Evolutionary conservation across 2,888 invertebrate genomes (phyloP).

Genomic region (Mythimna albipuncta): DNA sequence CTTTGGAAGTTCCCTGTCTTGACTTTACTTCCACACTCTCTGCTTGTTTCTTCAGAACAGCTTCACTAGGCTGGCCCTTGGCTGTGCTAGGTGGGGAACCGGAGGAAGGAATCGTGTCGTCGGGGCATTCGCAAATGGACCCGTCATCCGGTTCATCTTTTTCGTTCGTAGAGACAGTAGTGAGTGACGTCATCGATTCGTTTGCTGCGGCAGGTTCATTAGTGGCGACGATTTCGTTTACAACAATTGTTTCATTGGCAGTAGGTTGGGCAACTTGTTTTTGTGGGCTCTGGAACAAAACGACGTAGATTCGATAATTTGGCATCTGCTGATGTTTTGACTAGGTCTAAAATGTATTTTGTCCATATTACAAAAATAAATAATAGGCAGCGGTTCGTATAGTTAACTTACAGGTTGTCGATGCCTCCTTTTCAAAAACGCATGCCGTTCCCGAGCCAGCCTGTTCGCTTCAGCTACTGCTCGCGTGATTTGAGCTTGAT

Average conservation of each 20-base stretch:
- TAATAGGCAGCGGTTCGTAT: neutral
- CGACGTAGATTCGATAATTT: neutral
- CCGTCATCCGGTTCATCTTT: slow-evolving; percentile 66
- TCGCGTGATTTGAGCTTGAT: slow-evolving; percentile 93
- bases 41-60: slow-evolving; percentile 72
- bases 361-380: neutral
- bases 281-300: slow-evolving; percentile 74
- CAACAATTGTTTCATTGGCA: slow-evolving; percentile 16
- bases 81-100: slow-evolving; percentile 67
- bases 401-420: slow-evolving; percentile 70
- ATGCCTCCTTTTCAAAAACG: slow-evolving; percentile 83
- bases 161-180: slow-evolving; percentile 72
- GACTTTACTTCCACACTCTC: slow-evolving; percentile 67
- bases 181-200: slow-evolving; percentile 74
- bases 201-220: slow-evolving; percentile 62
- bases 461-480: slow-evolving; percentile 93
- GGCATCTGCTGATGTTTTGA: too few species aligned
- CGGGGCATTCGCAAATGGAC: slow-evolving; percentile 33
- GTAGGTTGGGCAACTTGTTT: slow-evolving; percentile 68
- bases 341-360: too few species aligned
- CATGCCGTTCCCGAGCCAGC: slow-evolving; percentile 93
- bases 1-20: slow-evolving; percentile 75
- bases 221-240: slow-evolving; percentile 28
- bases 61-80: slow-evolving; percentile 61
- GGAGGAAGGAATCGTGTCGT: slow-evolving; percentile 62